phyloP scores from a whole-genome alignment of 2,797 vertebrate genomes.

The Apogon hyalosoma region DNA sequence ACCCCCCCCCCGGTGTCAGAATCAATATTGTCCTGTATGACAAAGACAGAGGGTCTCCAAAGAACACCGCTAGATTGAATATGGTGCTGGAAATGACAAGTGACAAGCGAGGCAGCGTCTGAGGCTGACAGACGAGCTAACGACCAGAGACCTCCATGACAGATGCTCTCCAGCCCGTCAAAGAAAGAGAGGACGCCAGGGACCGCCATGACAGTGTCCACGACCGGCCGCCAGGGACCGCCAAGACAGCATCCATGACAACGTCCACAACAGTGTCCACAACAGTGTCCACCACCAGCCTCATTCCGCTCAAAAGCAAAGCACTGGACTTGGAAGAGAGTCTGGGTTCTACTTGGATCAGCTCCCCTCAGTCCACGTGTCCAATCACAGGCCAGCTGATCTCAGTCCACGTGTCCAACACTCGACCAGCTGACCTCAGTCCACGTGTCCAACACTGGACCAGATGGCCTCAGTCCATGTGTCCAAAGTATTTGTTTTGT shows the following conservation, averaged over 20 bases:
- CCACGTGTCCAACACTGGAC: no score
- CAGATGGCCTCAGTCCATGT: no score
- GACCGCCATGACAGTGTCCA: constrained; percentile 57
- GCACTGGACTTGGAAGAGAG: no score
- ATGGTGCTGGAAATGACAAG: constrained; percentile 78
- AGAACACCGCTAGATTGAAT: constrained; percentile 74
- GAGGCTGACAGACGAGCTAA: constrained; percentile 81
- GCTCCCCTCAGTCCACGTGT: no score
- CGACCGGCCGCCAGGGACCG: constrained; percentile 18
- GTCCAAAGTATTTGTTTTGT: no score
- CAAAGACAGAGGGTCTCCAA: constrained; percentile 76
- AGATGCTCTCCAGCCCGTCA: constrained; percentile 75
- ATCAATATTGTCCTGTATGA: constrained; percentile 79
- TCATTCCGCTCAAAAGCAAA: no score
- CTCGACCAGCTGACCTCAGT: no score
- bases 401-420: no score
- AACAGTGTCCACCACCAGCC: no score
- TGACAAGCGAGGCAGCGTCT: constrained; percentile 77
- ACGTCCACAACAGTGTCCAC: constrained; percentile 41
- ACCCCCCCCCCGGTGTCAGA: constrained; percentile 67
- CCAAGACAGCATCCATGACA: constrained; percentile 30
- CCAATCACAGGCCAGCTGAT: no score
- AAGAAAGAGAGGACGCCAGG: constrained; percentile 48
- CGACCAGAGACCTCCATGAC: constrained; percentile 78
- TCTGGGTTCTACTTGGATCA: no score